Percentiles rank a stretch among this genome's conserved stretches.
phyloP scores from a whole-genome alignment of 2,888 invertebrate species.

The Caenorhabditis afra region DNA sequence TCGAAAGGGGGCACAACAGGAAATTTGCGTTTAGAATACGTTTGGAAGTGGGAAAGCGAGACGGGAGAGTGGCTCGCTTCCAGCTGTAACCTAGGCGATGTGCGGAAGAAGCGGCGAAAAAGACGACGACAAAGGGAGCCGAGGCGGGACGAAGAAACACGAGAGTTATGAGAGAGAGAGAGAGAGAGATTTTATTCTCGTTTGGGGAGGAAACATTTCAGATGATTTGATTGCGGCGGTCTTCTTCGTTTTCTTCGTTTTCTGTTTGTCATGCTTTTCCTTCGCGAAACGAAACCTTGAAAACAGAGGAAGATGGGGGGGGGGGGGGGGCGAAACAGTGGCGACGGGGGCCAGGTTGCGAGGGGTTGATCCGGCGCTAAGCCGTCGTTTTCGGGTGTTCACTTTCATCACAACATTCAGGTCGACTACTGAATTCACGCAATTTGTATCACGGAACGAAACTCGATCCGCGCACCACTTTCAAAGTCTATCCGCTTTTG shows the following conservation, averaged over 20 bases:
- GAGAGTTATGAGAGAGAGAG: slow-evolving; percentile 11
- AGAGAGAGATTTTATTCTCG: slow-evolving; percentile 3
- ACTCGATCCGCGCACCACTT: too few species aligned
- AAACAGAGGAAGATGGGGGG: background rate
- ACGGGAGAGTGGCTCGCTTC: background rate
- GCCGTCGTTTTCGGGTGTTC: slow-evolving; percentile 44
- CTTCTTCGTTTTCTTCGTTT: slow-evolving; percentile 6
- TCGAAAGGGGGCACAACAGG: slow-evolving; percentile 19
- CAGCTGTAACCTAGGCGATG: slow-evolving; percentile 40
- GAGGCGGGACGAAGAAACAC: background rate
- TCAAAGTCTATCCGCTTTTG: too few species aligned
- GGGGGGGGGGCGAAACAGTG: background rate
- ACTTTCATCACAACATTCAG: slow-evolving; percentile 46
- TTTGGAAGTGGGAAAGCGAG: background rate
- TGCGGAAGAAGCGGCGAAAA: background rate
- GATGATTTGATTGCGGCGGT: slow-evolving; percentile 23
- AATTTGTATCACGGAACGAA: background rate
- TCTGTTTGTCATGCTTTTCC: background rate
- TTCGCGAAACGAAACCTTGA: slow-evolving; percentile 15
- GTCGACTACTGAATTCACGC: background rate
- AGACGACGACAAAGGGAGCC: background rate
- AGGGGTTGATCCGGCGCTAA: slow-evolving; percentile 41
- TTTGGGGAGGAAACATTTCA: slow-evolving; percentile 23
- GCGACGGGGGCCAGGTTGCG: background rate
- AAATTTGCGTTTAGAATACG: slow-evolving; percentile 15